phyloP scores from a whole-genome alignment of 2,888 invertebrate species.

The Junonia oenone region DNA sequence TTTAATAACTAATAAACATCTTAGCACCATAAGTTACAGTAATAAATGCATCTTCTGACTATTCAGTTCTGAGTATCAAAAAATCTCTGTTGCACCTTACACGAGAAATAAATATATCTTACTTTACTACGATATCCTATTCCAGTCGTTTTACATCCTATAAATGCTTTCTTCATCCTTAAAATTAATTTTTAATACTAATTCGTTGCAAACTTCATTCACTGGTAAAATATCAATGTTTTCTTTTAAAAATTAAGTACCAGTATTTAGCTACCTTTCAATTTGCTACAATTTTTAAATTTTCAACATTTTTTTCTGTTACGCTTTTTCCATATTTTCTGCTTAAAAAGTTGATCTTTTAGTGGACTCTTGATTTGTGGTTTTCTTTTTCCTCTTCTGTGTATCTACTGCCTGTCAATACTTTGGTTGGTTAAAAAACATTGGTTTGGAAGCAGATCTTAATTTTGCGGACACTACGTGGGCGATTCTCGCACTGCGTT shows the following conservation, averaged over 20 bases:
- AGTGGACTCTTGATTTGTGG: no score
- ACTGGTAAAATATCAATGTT: neutral
- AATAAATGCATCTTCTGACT: slow-evolving; percentile 73
- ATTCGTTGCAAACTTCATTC: neutral
- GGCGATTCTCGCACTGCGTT: slow-evolving; percentile 89
- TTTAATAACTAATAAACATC: slow-evolving; percentile 11
- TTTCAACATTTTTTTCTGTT: neutral
- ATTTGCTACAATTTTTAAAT: neutral
- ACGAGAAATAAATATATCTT: neutral
- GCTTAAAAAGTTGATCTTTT: no score
- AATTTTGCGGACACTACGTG: slow-evolving; percentile 90
- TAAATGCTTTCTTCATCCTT: neutral
- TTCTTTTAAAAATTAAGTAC: no score
- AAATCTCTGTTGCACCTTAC: slow-evolving; percentile 25
- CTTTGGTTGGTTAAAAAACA: slow-evolving; percentile 54
- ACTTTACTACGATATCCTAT: neutral
- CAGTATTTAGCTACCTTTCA: no score
- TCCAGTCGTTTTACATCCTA: slow-evolving; percentile 8
- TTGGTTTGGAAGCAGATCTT: slow-evolving; percentile 70
- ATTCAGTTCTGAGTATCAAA: slow-evolving; percentile 63
- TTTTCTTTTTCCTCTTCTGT: no score
- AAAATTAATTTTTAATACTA: neutral
- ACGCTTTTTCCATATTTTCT: neutral
- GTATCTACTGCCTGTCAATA: slow-evolving; percentile 38
- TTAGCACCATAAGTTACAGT: slow-evolving; percentile 42